phyloP scores from a whole-genome alignment of 2,797 vertebrate genomes.

The Epinephelus coioides region DNA sequence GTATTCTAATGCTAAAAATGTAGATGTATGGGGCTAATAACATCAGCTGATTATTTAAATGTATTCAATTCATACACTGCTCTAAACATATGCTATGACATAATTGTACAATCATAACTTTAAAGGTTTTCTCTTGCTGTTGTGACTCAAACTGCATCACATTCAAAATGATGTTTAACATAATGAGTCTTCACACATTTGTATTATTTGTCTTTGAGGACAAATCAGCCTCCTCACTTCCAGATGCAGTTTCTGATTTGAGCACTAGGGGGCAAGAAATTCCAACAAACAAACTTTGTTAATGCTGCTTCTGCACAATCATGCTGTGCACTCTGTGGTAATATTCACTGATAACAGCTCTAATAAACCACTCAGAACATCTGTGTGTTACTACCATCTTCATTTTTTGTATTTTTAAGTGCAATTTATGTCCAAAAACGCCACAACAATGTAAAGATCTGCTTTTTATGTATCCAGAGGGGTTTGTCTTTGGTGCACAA shows the following conservation, averaged over 20 bases:
- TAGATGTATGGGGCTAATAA: background rate
- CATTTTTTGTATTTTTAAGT: background rate
- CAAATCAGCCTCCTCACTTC: background rate
- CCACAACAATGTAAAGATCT: fast-evolving
- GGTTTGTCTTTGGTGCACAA: background rate
- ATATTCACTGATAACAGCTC: background rate
- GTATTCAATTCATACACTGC: background rate
- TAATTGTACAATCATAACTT: background rate
- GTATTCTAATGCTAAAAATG: background rate
- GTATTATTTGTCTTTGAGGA: background rate
- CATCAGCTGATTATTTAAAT: background rate
- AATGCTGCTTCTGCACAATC: background rate
- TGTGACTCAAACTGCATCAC: background rate
- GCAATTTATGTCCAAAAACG: background rate
- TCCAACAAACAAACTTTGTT: constrained; percentile 26
- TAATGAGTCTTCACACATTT: background rate
- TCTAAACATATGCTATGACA: background rate
- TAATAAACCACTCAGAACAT: background rate
- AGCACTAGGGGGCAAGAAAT: constrained; percentile 76
- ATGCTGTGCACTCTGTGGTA: background rate
- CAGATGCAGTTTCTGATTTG: constrained; percentile 31
- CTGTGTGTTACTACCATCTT: background rate
- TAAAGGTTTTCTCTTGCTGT: background rate
- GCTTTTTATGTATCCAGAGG: background rate
- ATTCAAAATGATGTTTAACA: background rate